A percentile compares a stretch with the other conserved stretches of the same genome.
Conservation (phyloP, 2,113 vertebrate genomes). For the Coturnix japonica region DNA sequence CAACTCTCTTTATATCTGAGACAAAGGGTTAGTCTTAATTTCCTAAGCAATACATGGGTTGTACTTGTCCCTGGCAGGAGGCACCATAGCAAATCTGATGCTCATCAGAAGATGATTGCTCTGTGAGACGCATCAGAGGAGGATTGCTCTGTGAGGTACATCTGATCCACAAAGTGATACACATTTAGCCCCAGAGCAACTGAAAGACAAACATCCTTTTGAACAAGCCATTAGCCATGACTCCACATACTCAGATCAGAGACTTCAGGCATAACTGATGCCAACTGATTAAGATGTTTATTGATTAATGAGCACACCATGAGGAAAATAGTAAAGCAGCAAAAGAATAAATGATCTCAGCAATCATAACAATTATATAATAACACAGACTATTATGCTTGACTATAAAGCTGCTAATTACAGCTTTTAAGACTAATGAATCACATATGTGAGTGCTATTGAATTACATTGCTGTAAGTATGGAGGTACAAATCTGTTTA, state of each 20-base stretch:
- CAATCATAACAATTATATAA: background rate
- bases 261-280: background rate
- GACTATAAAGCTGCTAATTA: background rate
- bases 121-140: background rate
- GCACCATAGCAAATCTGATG: background rate
- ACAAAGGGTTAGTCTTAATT: background rate
- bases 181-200: background rate
- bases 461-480: background rate
- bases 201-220: background rate
- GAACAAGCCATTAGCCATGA: background rate
- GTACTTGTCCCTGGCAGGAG: background rate
- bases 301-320: background rate
- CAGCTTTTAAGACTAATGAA: background rate
- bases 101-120: background rate
- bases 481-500: background rate
- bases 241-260: background rate
- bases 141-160: background rate
- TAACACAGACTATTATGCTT: background rate
- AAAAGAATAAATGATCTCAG: background rate
- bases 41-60: background rate
- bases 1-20: background rate
- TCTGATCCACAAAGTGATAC: background rate
- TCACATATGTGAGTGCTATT: background rate
- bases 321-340: background rate
- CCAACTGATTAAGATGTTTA: background rate